Conservation (phyloP, 2,888 invertebrate species). For the Neoscelio sp. region DNA sequence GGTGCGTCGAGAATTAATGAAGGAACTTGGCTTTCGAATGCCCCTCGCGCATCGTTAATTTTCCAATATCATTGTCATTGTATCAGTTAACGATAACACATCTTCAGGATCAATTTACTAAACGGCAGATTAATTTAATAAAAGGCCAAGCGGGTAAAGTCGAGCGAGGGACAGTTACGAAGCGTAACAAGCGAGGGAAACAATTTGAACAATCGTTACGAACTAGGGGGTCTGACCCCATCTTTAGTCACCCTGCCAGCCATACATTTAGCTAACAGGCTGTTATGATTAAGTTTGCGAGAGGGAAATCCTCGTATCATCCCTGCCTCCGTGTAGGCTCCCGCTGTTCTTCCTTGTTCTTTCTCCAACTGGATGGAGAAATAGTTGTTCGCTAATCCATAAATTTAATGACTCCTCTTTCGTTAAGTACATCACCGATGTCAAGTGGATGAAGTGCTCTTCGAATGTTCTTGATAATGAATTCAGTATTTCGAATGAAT, state of each 20-base stretch:
- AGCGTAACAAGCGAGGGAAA: conserved; percentile 74
- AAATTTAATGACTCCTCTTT: conserved; percentile 42
- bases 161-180: conserved; percentile 67
- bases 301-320: conserved; percentile 67
- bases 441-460: neutral
- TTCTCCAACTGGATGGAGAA: conserved; percentile 38
- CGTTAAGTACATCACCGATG: neutral
- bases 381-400: conserved; percentile 52
- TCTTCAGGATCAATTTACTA: conserved; percentile 78
- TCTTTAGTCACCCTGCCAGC: conserved; percentile 71
- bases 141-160: conserved; percentile 74
- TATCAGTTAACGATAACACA: conserved; percentile 69
- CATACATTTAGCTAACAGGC: conserved; percentile 80
- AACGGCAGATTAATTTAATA: conserved; percentile 81
- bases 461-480: neutral
- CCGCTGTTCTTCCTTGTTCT: conserved; percentile 28
- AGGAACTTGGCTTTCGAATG: conserved; percentile 52
- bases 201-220: conserved; percentile 75
- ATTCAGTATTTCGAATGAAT: no score
- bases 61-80: conserved; percentile 63
- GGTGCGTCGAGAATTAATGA: conserved; percentile 51
- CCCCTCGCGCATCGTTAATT: conserved; percentile 64
- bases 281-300: conserved; percentile 80
- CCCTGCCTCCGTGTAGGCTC: no score
- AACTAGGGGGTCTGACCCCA: conserved; percentile 74